phyloP scores from a whole-genome alignment of 92 coral and sea anemone species.

The Palythoa heliodiscus region DNA sequence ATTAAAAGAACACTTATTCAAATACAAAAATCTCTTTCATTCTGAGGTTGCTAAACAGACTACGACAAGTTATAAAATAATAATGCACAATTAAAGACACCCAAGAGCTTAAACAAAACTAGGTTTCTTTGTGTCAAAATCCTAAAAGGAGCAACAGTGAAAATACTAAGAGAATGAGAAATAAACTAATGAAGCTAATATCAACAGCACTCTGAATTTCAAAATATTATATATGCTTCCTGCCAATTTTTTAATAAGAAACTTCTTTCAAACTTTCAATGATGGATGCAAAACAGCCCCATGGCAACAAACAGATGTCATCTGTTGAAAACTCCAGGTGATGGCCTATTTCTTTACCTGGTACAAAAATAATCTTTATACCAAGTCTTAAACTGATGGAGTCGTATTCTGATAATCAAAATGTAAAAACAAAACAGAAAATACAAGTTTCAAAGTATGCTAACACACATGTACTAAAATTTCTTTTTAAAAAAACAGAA shows the following conservation, averaged over 20 bases:
- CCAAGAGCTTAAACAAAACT: background rate
- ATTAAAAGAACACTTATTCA: background rate
- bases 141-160: background rate
- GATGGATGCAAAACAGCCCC: background rate
- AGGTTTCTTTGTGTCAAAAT: background rate
- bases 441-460: background rate
- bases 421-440: background rate
- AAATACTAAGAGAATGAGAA: background rate
- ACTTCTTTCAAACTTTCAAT: background rate
- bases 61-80: background rate
- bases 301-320: slow-evolving; percentile 12
- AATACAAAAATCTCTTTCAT: slow-evolving; percentile 8
- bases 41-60: slow-evolving; percentile 29
- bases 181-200: background rate
- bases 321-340: background rate
- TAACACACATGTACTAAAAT: background rate
- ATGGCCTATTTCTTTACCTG: background rate
- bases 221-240: background rate
- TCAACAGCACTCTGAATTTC: background rate
- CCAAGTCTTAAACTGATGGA: background rate
- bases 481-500: background rate
- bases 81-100: background rate
- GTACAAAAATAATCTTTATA: background rate
- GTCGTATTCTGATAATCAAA: background rate
- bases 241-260: slow-evolving; percentile 4